Evolutionary conservation across 1,140 invertebrate species (phyloP).

Genomic region (Sinella curviseta): DNA sequence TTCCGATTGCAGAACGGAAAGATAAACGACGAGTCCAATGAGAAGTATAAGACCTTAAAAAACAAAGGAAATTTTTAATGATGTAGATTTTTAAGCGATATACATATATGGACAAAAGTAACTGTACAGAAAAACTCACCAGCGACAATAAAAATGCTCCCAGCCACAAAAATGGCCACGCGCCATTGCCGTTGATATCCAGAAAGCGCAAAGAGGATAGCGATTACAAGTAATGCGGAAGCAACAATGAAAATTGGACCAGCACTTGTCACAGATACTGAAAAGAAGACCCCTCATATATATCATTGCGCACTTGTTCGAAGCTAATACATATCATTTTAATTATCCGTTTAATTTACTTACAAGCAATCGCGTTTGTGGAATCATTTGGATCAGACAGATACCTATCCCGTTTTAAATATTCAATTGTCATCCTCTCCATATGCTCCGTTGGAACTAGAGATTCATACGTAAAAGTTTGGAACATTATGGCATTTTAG

Average conservation of each 20-base stretch:
- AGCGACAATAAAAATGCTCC: constrained; percentile 70
- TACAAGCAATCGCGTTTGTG: constrained; percentile 84
- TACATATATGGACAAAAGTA: neutral
- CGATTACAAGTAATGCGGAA: constrained; percentile 63
- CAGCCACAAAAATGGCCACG: constrained; percentile 66
- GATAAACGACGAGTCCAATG: constrained; percentile 86
- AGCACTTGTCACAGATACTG: constrained; percentile 71
- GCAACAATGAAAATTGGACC: constrained; percentile 67
- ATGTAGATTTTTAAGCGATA: too few species aligned
- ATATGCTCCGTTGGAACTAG: constrained; percentile 40
- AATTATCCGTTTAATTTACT: constrained; percentile 57
- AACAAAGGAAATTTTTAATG: constrained; percentile 52
- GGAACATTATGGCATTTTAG: neutral
- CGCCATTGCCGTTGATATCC: constrained; percentile 62
- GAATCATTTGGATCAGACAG: constrained; percentile 81
- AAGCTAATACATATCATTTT: too few species aligned
- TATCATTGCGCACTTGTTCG: too few species aligned
- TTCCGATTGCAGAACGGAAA: constrained; percentile 87
- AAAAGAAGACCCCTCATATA: constrained; percentile 35
- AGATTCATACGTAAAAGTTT: constrained; percentile 15
- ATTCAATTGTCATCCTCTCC: constrained; percentile 77
- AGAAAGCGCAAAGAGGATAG: constrained; percentile 65
- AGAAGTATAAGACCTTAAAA: constrained; percentile 87
- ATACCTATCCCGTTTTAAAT: constrained; percentile 80
- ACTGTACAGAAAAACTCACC: constrained; percentile 57